Evolutionary conservation across 2,113 vertebrate genomes (phyloP).

Genomic region (Sylvicapra grimmia): DNA sequence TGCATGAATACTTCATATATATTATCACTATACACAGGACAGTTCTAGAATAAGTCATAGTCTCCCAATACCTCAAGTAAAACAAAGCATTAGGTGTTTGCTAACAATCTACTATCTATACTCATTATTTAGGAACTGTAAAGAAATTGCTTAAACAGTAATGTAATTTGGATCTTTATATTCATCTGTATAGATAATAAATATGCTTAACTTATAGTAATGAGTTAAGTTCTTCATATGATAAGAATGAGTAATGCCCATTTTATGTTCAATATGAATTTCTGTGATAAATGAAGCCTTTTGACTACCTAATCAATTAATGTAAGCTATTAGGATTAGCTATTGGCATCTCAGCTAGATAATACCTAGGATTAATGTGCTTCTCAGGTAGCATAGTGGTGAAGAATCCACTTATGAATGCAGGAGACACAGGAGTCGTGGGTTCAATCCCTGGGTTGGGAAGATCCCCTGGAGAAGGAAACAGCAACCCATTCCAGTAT

Average conservation of each 20-base stretch:
- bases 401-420: neutral
- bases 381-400: neutral
- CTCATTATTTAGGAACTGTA: neutral
- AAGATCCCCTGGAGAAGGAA: neutral
- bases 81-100: neutral
- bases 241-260: neutral
- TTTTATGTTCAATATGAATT: neutral
- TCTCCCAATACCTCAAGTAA: neutral
- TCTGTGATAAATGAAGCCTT: neutral
- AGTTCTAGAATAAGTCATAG: neutral
- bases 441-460: neutral
- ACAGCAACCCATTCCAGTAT: neutral
- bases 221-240: neutral
- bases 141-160: neutral
- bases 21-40: neutral
- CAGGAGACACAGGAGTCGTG: neutral
- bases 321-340: neutral
- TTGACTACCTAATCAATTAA: neutral
- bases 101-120: neutral
- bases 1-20: neutral
- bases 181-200: neutral
- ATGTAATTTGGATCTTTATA: neutral
- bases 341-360: neutral
- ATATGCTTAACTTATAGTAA: neutral
- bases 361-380: neutral